Evolutionary conservation across 2,113 vertebrate species (phyloP), one percentile per base, ranked within the genome.

Genomic region (Lepisosteus oculatus): DNA sequence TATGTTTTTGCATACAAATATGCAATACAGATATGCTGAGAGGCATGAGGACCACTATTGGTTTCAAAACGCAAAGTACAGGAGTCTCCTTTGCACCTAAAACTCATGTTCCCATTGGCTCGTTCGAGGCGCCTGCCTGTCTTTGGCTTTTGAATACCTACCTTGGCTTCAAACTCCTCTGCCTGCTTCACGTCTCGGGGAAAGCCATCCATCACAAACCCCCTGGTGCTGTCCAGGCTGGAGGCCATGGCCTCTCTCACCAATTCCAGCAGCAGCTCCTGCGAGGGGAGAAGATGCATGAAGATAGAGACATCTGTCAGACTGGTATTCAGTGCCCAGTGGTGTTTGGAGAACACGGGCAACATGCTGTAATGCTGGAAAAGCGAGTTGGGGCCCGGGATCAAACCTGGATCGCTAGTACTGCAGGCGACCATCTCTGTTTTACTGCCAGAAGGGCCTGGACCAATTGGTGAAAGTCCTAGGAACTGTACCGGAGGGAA

Each of bases 121-220:
- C 13, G 2, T 59, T 59, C 5, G 13, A n/a, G n/a, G 14, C 5
- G 12, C n/a, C 14, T 4, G 12, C 14, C 57, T n/a, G 9, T 59
- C 15, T 17, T 17, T 17, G 29, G 29, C 29, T 29, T 29, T 29
- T 29, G 29, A 29, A 29, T 29, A 74, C 85, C 92, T 75, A 96
- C 97, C 96, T 92, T 92, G 61, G 76, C 87, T 47, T 95, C 90
- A 75, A 96, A 98, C 67, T 93, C 93, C 83, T 95, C 82, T 0
- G 90, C 95, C 55, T 95, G 95, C 29, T 86, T 92, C 76, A 93
- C 76, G 47, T 95, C 94, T 62, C 80, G 85, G 6, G 96, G 97
- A 80, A 94, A 99, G 6, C 93, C 92, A n/a, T 92, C 85, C 0
- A 99, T 81, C 81, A 99, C 85, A 47, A 98, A 92, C 45, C 95